phyloP scores from a whole-genome alignment of 2,113 vertebrate genomes.

The Nibea albiflora region DNA sequence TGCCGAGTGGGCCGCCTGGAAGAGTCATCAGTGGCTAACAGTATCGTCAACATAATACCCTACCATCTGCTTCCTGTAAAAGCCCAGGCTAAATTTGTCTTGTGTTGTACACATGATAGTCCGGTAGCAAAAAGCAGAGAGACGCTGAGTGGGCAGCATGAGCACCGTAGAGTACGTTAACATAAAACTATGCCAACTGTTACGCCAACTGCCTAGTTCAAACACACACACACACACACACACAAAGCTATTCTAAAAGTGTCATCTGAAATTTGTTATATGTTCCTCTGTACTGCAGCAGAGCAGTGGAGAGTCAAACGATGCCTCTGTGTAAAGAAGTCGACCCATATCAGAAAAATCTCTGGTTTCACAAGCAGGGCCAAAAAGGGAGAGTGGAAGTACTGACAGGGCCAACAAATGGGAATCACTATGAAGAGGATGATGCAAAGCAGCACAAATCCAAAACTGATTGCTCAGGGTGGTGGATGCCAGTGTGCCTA shows the following conservation, averaged over 20 bases:
- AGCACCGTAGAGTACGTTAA: slow-evolving; percentile 44
- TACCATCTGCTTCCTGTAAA: slow-evolving; percentile 77
- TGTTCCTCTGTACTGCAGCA: slow-evolving; percentile 47
- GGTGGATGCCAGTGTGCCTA: slow-evolving; percentile 8
- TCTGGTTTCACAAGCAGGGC: slow-evolving; percentile 32
- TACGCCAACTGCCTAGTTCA: slow-evolving; percentile 56
- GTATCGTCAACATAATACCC: slow-evolving; percentile 73
- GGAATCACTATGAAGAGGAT: slow-evolving; percentile 56
- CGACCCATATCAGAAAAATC: slow-evolving; percentile 45
- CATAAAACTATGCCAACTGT: slow-evolving; percentile 68
- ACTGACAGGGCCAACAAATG: slow-evolving; percentile 51
- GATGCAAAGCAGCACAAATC: slow-evolving; percentile 43
- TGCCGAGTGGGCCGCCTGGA: slow-evolving; percentile 68
- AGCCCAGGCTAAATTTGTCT: slow-evolving; percentile 69
- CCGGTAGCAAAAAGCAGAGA: slow-evolving; percentile 60
- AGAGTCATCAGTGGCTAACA: slow-evolving; percentile 75
- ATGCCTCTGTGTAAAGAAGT: slow-evolving; percentile 36
- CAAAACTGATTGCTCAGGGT: slow-evolving; percentile 22
- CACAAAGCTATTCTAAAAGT: slow-evolving; percentile 54
- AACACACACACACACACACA: slow-evolving; percentile 11
- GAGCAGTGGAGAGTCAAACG: slow-evolving; percentile 49
- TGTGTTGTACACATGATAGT: slow-evolving; percentile 63
- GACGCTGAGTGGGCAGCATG: slow-evolving; percentile 68
- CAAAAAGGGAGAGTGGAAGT: slow-evolving; percentile 14
- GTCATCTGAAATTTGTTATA: slow-evolving; percentile 38